Base-by-base conservation (phyloP, 2,113 vertebrate species). In the Phaetusa simplex region DNA sequence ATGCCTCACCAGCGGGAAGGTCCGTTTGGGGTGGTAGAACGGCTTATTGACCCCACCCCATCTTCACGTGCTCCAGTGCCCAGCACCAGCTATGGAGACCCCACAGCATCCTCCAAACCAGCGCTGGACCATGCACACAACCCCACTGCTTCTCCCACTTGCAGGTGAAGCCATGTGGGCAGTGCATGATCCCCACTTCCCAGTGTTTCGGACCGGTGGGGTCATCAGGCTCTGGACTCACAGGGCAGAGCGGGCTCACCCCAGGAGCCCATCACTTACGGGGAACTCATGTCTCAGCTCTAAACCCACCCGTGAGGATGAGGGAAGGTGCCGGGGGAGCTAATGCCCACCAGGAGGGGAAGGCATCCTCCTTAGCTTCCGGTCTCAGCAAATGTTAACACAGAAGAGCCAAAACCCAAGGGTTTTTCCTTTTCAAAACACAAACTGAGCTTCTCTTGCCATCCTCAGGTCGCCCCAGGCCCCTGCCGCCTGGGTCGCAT, bases 221-320 rank as follows among this genome's bases (percentile, higher is more conserved):
- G 30, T 56, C 4, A 38, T 11, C 30, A 30, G n/a, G 13, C 13
- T 22, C 40, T 0, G 0, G 61, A 42, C 5, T 9, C 32, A 26
- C 6, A 13, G 26, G n/a, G 49, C 26, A 26, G 53, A 2, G 2
- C 18, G 47, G 24, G 24, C 19, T 52, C 45, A 72, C 19, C 4
- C 1, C 27, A 50, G 0, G 0, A 74, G 50, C 50, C 59, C 66
- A 24, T 29, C 0, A 0, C 32, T 64, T 40, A 19, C 6, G 43
- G 30, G 13, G n/a, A 67, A 64, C 12, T 61, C 5, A 1, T 8
- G 22, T 21, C n/a, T 40, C 64, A 21, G 69, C 24, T 43, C 50
- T 62, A 64, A 73, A 70, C 16, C 30, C 69, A 40, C 8, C 27
- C 3, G 2, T 0, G 7, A 73, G 59, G 29, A n/a, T 61, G 12